Base-by-base conservation (phyloP, 2,113 vertebrate genomes). In the Ammospiza nelsoni region DNA sequence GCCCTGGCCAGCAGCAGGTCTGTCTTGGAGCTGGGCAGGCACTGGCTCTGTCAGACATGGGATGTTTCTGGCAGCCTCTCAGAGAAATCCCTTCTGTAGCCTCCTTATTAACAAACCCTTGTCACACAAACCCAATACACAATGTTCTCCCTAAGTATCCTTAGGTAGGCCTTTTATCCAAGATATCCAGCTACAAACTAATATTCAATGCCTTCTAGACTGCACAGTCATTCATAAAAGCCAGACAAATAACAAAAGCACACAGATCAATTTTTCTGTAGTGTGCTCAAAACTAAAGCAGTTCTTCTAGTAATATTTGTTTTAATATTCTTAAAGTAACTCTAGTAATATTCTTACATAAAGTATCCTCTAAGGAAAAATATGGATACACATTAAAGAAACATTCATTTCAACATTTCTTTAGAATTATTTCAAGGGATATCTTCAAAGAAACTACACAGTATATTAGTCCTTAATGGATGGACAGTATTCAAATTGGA, bases 1-100 rank as follows among this genome's bases (percentile, higher is more conserved):
- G 85, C 29, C 25, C n/a, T 24, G 20, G 51, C 15, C 51, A 89
- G 59, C 12, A 6, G 29, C 3, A 5, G 43, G 13, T 77, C 54
- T 2, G 0, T 29, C 35, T 14, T 13, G 16, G 9, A 82, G 71
- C 10, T 0, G 0, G 1, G 27, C 20, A 58, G 24, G 35, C 72
- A 52, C 3, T n/a, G 37, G 41, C 48, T 62, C 35, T 2, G 0
- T 15, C 3, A 5, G 17, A 39, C 37, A 79, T 0, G 2, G 8
- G 41, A 89, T 57, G 31, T 31, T 85, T 72, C 58, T 39, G 16
- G 52, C 43, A 85, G 68, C 72, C 69, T 54, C 66, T 59, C 55
- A 61, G 35, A 68, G 27, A 87, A 91, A 46, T 28, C 39, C n/a
- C 9, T 39, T 37, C 20, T 52, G 39, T 6, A 54, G 44, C 2